Base-by-base conservation (phyloP, 1,140 invertebrate species). In the Eubasilissa regina region DNA sequence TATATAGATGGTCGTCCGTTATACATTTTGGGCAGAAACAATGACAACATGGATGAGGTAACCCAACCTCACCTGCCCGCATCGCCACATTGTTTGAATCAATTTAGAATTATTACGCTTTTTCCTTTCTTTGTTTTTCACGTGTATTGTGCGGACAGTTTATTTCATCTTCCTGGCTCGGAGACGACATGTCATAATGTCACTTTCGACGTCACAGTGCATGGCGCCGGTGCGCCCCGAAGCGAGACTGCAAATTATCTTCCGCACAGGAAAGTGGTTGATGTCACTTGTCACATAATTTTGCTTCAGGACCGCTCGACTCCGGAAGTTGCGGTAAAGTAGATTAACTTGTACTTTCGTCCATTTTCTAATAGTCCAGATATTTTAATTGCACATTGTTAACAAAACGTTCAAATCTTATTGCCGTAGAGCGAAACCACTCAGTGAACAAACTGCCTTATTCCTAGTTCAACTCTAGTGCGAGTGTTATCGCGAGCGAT, bases 41-140 rank as follows among this genome's bases (percentile, higher is more conserved):
- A 78, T 70, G 70, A 43, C 43, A 35, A 35, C 3, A 35, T 13
- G 10, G 13, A 19, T 78, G 76, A 78, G 70, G 64, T 60, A 78
- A 62, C 17, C 43, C 25, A 15, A 35, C 53, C 21, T 51, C 25
- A 77, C 66, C 47, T 25, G 44, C 56, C 12, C 19, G 8, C n/a
- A 25, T 21, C 13, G 45, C 6, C 74, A 64, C 58, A 78, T 70
- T 78, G 76, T 78, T 43, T 47, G 43, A 17, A 19, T 6, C 21
- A 45, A 70, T 70, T 78, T 70, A 58, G 25, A 35, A 35, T 51
- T 21, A 70, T 74, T 47, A 70, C 47, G 25, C n/a, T 51, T 78
- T 70, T 78, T 70, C 76, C 64, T 78, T 72, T 78, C 66, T 70
- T 74, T 74, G 70, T 58, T 44, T 25, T 55, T 35, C 6, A 6